Base-by-base conservation (phyloP, 1,140 invertebrate genomes). In the Leptonema lineaticorne region DNA sequence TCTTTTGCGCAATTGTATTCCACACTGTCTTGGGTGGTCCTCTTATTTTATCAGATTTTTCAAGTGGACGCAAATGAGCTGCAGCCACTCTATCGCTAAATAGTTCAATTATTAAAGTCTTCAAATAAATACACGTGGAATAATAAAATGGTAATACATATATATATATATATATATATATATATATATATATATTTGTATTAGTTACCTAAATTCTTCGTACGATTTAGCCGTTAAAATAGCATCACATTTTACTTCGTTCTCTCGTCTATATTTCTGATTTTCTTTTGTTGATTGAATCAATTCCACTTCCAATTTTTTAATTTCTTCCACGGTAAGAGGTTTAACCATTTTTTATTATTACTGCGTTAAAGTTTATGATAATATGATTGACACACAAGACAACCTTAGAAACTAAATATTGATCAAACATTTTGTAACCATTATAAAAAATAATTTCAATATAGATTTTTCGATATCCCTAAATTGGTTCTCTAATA, bases 231-330 rank as follows among this genome's bases (percentile, higher is more conserved):
- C 80, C 0, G 81, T 80, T 22, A 80, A 63, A 37, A 83, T 78
- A 0, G 81, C 81, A 57, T 83, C 81, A 57, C 80, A 82, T 67
- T 83, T 83, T 0, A 83, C 79, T 14, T 75, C 72, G 41, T 83
- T 83, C 0, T 81, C 78, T 28, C 74, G 72, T 76, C 76, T 77
- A 30, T 82, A 76, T 33, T 69, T 73, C 7, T 75, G 69, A 48
- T 82, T 80, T 24, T 78, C 72, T 50, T 80, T 80, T 68, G 82
- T 74, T 28, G 74, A 75, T 2, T 71, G 30, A 20, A 69, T 74
- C 8, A 83, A 63, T 56, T 79, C 78, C 0, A 58, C 57, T 66
- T 82, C 78, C 75, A 83, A 78, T 0, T 78, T 75, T 7, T 69
- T 56, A 9, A 83, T 75, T 57, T 83, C 81, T 0, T 76, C 74